Percentiles rank a stretch among this genome's conserved stretches.
These are phyloP conservation scores for Platorchestia sp. DNA, from an alignment of 1,140 invertebrate genomes.

Conservation along the genomic window DNA sequence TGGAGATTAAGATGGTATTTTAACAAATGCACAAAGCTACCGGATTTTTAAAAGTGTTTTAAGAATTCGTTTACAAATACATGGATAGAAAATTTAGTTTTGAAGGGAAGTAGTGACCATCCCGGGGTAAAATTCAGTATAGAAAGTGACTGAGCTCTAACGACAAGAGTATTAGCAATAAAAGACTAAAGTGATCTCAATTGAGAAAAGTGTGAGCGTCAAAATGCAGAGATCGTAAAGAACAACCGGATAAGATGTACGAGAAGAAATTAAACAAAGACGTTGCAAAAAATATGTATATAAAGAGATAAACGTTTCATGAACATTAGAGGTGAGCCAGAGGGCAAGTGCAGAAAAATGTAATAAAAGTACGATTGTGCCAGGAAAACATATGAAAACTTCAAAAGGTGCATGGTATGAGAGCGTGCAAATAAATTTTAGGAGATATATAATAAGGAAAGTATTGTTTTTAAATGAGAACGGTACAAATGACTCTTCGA, in stretches of 20 bases:
- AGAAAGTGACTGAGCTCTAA: conserved; percentile 3
- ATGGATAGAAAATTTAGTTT: conserved; percentile 41
- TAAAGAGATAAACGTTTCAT: conserved; percentile 35
- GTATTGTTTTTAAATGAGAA: conserved; percentile 46
- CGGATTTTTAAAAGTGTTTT: conserved; percentile 47
- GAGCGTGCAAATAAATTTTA: conserved; percentile 52
- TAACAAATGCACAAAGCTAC: conserved; percentile 38
- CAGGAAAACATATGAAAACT: conserved; percentile 48
- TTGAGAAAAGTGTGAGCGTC: conserved; percentile 29
- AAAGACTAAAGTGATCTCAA: conserved; percentile 22
- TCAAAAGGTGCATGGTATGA: conserved; percentile 54
- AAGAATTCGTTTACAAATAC: conserved; percentile 48
- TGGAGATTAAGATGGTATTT: conserved; percentile 16
- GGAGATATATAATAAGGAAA: conserved; percentile 53
- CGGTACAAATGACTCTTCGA: conserved; percentile 21
- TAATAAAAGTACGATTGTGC: conserved; percentile 48
- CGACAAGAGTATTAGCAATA: conserved; percentile 5
- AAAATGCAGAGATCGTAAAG: conserved; percentile 51
- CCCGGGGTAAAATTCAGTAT: conserved; percentile 17
- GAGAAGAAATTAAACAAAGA: conserved; percentile 48
- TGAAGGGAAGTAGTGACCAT: conserved; percentile 34
- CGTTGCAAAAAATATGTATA: conserved; percentile 45
- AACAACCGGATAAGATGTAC: conserved; percentile 51
- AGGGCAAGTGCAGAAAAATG: conserved; percentile 50
- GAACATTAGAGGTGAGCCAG: conserved; percentile 49